Evolutionary conservation across 2,888 invertebrate genomes (phyloP), one percentile per base, ranked within the genome.

Genomic region (Agonopterix alstromeriana): DNA sequence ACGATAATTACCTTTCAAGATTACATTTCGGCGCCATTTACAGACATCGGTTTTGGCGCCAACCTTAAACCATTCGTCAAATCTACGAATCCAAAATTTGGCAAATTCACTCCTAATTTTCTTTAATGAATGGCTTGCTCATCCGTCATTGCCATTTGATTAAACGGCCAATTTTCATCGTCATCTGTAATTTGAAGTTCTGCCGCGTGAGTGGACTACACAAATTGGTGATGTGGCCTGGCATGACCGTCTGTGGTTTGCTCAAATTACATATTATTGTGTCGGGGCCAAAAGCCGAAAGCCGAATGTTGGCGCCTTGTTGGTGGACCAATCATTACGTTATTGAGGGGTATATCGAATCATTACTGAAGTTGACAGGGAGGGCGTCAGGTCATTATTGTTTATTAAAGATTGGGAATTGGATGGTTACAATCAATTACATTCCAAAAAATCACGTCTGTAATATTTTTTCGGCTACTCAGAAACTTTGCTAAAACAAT

Each of bases 291-390:
- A 67, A 67, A 71, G 70, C 70, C 73, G 68, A 77, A 75, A 76
- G 76, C 67, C 68, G 69, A 75, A 64, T 68, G 75, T 83, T 81
- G 87, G 87, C 87, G 87, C 87, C 87, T 84, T 62, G 73, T 84
- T 82, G 72, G 66, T 59, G 58, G 70, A 58, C 61, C 65, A 60
- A 58, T 80, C 73, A 79, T 85, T 83, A 82, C 67, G 58, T 71
- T 77, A 79, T 78, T 77, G 79, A 70, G 65, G 75, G 75, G 68
- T 70, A 64, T 65, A 61, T 65, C 70, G 69, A 71, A 67, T 71
- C 66, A 67, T 72, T 70, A 62, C 56, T 59, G 53, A 46, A 47
- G 36, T 35, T 27, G 43, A 51, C 81, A 76, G 79, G 58, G 67
- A 41, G 53, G 81, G 55, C 76, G 48, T 70, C 14, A 52, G 55